Evolutionary conservation across 2,888 invertebrate genomes (phyloP), one percentile per base, ranked within the genome.

Genomic region (Myopa testacea): DNA sequence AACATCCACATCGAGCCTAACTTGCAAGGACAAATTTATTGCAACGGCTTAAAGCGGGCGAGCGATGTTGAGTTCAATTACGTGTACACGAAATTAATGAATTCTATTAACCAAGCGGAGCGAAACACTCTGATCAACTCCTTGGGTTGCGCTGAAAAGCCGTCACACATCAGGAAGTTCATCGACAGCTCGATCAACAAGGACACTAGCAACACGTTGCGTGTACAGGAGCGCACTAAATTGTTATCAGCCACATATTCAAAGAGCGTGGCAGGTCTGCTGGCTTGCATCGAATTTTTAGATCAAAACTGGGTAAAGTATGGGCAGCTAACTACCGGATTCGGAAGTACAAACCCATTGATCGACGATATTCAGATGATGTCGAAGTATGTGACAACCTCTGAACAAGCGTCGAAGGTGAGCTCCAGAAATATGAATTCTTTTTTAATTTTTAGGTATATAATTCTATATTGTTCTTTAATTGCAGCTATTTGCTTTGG

Each of bases 81-180:
- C 87, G 89, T 93, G 14, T 93, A 92, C 90, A 78, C 90, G 0
- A 89, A 89, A 78, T 93, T 93, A 83, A 83, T 89, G 72, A 82
- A 81, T 0, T 91, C 91, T 0, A 88, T 90, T 0, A 91, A 92
- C 77, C 92, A 93, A 10, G 91, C 92, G 0, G 93, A 93, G 80
- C 91, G 92, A 79, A 87, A 90, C 0, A 90, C 91, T 19, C 87
- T 95, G 0, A 90, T 94, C 67, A 89, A 90, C 0, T 91, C 93
- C 0, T 85, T 96, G 71, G 93, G 93, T 10, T 95, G 95, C 83
- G 91, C 93, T 3, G 89, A 90, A 26, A 90, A 93, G 70, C 84
- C 86, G 0, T 90, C 90, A 52, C 90, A 91, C 7, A 89, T 94
- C 26, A 82, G 85, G 55, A 90, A 90, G 90, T 94, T 88, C 86